These are phyloP conservation scores for Trachemys scripta DNA, from an alignment of 2,113 vertebrate species.

Conservation along the genomic window DNA sequence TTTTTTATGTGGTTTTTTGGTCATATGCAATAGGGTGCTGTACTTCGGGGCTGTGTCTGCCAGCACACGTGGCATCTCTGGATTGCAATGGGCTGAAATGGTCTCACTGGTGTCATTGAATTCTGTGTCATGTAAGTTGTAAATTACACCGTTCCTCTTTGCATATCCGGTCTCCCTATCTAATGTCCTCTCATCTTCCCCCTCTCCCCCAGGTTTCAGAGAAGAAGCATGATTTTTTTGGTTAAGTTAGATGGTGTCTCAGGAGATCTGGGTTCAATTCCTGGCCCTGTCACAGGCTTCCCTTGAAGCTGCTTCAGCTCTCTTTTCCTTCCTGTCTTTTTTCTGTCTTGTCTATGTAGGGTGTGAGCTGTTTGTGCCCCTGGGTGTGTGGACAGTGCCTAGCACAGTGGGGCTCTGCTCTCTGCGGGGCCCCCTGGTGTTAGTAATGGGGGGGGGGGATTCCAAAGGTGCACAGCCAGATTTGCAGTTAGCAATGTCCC, in stretches of 20 bases:
- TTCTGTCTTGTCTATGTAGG: neutral
- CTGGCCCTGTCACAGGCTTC: neutral
- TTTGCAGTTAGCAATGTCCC: neutral
- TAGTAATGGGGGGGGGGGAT: neutral
- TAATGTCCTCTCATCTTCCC: neutral
- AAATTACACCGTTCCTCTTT: neutral
- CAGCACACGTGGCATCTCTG: neutral
- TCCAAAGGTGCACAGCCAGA: neutral
- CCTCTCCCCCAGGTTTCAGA: neutral
- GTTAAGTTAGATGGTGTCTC: neutral
- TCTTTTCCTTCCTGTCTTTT: neutral
- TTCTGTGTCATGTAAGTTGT: neutral
- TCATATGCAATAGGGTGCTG: neutral
- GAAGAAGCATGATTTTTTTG: neutral
- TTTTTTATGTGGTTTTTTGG: neutral
- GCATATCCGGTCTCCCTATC: rapidly evolving
- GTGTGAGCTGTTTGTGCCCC: neutral
- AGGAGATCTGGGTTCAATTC: neutral
- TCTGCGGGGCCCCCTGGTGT: neutral
- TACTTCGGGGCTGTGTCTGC: neutral
- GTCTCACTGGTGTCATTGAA: neutral
- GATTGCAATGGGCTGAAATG: neutral
- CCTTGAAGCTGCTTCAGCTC: neutral
- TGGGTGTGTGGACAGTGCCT: neutral
- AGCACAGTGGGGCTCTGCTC: neutral